Evolutionary conservation across 1,140 invertebrate genomes (phyloP).

Genomic region (Metopolophium dirhodum): DNA sequence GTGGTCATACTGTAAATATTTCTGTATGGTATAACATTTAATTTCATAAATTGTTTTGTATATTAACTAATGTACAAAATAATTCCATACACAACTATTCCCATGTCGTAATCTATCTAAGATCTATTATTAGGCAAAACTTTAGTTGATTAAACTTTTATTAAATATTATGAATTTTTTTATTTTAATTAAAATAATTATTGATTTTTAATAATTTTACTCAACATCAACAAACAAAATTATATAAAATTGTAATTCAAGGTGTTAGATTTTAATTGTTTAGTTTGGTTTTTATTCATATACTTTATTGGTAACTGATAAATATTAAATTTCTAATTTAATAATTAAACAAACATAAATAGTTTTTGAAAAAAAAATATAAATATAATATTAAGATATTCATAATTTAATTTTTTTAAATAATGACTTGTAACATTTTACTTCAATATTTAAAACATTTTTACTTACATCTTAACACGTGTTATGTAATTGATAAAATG

Average conservation of each 20-base stretch:
- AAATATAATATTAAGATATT: background rate
- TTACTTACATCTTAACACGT: background rate
- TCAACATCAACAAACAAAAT: no score
- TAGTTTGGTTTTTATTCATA: background rate
- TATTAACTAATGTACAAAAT: background rate
- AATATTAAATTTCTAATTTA: background rate
- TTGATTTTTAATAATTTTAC: no score
- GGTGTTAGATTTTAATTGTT: background rate
- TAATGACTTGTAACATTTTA: background rate
- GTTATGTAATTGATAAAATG: background rate
- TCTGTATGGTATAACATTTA: background rate
- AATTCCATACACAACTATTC: background rate
- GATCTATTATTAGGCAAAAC: background rate
- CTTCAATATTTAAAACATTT: background rate
- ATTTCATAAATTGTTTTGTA: background rate
- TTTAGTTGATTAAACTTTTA: background rate
- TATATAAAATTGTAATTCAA: background rate
- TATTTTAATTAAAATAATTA: no score
- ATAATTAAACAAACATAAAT: background rate
- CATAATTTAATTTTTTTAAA: background rate
- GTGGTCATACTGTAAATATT: background rate
- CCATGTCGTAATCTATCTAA: no score
- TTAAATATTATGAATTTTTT: no score
- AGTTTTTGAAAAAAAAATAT: background rate
- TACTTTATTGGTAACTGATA: background rate